These are phyloP conservation scores for Pterobdella sp. DNA, from an alignment of 2,888 invertebrate species.

Conservation along the genomic window DNA sequence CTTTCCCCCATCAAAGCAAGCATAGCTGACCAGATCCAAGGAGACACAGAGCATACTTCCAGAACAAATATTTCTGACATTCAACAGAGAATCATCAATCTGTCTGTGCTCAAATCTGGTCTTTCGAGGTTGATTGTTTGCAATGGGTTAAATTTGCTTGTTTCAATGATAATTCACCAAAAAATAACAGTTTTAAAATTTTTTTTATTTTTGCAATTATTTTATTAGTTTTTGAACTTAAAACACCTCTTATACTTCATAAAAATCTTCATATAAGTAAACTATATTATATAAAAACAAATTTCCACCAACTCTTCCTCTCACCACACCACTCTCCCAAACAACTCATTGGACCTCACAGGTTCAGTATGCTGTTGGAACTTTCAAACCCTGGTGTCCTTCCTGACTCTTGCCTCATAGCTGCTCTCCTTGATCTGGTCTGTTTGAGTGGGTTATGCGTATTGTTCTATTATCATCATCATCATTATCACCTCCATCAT, in stretches of 20 bases:
- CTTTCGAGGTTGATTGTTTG: slow-evolving; percentile 81
- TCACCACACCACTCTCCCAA: too few species aligned
- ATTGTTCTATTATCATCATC: too few species aligned
- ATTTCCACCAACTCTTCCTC: too few species aligned
- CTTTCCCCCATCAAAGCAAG: background rate
- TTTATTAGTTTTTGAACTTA: too few species aligned
- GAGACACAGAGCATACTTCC: background rate
- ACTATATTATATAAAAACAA: too few species aligned
- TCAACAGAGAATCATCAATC: slow-evolving; percentile 74
- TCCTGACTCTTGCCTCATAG: slow-evolving; percentile 90
- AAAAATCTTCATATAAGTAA: too few species aligned
- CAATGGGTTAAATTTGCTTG: slow-evolving; percentile 88
- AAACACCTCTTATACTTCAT: too few species aligned
- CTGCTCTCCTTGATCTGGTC: slow-evolving; percentile 85
- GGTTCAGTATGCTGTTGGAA: slow-evolving; percentile 85
- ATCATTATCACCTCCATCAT: too few species aligned
- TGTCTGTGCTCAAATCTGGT: slow-evolving; percentile 67
- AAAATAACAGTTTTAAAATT: slow-evolving; percentile 86
- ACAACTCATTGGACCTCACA: too few species aligned
- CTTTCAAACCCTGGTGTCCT: slow-evolving; percentile 90
- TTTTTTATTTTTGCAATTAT: slow-evolving; percentile 68
- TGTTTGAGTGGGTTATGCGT: slow-evolving; percentile 42
- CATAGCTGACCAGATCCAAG: background rate
- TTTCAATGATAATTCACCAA: slow-evolving; percentile 89
- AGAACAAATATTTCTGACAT: slow-evolving; percentile 57